Conservation (phyloP, 2,797 vertebrate species). For the Mergus octosetaceus region DNA sequence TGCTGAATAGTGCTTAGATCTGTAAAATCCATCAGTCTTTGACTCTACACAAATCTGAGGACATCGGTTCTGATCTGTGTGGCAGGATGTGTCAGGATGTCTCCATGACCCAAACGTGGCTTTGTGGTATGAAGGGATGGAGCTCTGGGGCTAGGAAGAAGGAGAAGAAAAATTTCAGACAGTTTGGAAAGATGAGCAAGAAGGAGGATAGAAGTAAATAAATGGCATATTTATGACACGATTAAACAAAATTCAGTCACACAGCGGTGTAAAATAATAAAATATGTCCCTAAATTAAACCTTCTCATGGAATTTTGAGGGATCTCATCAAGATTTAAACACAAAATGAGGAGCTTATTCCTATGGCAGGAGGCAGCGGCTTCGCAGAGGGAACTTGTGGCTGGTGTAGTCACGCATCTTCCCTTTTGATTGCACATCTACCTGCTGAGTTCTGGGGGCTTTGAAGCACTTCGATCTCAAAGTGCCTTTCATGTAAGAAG, state of each 20-base stretch:
- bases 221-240: not conserved
- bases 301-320: not conserved
- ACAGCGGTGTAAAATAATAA: not conserved
- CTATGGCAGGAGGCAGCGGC: not conserved
- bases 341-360: not conserved
- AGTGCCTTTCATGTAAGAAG: not conserved
- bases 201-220: not conserved
- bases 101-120: rapidly evolving
- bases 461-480: not conserved
- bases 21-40: not conserved
- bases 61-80: not conserved
- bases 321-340: not conserved
- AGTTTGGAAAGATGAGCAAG: not conserved
- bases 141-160: not conserved
- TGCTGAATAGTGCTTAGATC: not conserved
- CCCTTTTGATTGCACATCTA: not conserved
- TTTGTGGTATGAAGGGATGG: not conserved
- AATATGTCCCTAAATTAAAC: not conserved
- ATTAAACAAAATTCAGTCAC: not conserved
- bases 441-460: not conserved
- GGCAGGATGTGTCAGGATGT: rapidly evolving
- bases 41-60: not conserved
- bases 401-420: not conserved
- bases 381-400: not conserved
- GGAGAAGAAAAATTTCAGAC: not conserved